A percentile compares a stretch with the other conserved stretches of the same genome.
These are phyloP conservation scores for Seira ritae DNA, from an alignment of 2,888 invertebrate species.

Conservation along the genomic window DNA sequence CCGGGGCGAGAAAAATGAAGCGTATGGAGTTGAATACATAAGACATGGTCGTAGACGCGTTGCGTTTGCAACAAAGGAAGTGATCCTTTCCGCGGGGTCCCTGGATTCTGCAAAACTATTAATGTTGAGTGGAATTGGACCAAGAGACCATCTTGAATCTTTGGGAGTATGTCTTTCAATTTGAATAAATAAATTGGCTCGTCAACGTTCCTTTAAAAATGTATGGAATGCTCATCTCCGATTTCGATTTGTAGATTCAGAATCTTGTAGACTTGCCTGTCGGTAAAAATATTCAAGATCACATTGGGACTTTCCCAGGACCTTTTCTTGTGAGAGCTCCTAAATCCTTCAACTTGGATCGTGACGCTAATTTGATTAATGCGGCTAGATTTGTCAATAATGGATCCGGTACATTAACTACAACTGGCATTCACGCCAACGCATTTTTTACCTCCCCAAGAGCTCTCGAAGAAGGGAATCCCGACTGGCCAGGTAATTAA, in stretches of 20 bases:
- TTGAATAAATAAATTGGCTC: background rate
- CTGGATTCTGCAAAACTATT: constrained; percentile 57
- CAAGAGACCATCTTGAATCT: constrained; percentile 38
- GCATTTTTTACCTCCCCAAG: constrained; percentile 71
- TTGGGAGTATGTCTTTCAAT: background rate
- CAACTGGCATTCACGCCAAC: constrained; percentile 67
- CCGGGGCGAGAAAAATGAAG: constrained; percentile 44
- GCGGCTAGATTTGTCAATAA: constrained; percentile 64
- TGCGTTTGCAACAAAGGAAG: background rate
- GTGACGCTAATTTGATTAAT: constrained; percentile 65
- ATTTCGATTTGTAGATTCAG: constrained; percentile 19
- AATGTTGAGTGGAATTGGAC: constrained; percentile 64
- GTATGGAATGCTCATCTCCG: constrained; percentile 44
- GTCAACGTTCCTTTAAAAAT: background rate
- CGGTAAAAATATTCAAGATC: constrained; percentile 72
- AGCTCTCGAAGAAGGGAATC: constrained; percentile 64
- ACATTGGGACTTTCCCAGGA: constrained; percentile 71
- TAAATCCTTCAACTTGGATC: constrained; percentile 69
- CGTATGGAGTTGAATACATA: constrained; percentile 48
- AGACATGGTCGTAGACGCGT: background rate
- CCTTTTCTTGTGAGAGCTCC: constrained; percentile 68
- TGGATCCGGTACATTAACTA: constrained; percentile 69
- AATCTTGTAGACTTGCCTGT: constrained; percentile 66
- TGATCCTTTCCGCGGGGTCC: constrained; percentile 30
- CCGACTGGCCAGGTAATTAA: constrained; percentile 69